A percentile compares a stretch with the other conserved stretches of the same genome.
Conservation (phyloP, 1,140 invertebrate genomes). For the Hyphantria cunea region DNA sequence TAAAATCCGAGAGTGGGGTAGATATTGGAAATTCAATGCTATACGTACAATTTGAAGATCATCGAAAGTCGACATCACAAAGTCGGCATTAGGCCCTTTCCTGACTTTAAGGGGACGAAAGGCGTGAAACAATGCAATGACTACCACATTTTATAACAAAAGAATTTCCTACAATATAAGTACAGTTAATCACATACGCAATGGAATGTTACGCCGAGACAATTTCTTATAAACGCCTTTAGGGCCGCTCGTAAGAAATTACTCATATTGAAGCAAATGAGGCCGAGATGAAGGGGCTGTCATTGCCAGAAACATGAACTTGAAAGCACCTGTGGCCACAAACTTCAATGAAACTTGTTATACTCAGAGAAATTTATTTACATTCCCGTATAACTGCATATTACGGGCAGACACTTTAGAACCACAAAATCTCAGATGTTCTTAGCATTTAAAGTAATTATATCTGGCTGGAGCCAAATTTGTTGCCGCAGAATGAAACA, state of each 20-base stretch:
- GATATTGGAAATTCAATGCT: conserved; percentile 1
- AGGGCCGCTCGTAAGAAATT: conserved; percentile 27
- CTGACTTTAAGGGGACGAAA: conserved; percentile 43
- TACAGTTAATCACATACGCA: conserved; percentile 43
- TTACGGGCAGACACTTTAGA: conserved; percentile 4
- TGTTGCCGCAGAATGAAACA: conserved; percentile 26
- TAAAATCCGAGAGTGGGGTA: too few species aligned
- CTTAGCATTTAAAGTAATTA: conserved; percentile 14
- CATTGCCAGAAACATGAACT: conserved; percentile 22
- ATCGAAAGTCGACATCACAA: conserved; percentile 32
- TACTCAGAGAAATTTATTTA: conserved; percentile 20
- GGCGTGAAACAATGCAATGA: conserved; percentile 44
- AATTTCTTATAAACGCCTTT: not conserved
- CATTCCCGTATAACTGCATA: conserved; percentile 21
- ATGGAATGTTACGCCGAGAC: conserved; percentile 40
- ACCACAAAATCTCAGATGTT: conserved; percentile 18
- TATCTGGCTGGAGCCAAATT: conserved; percentile 11
- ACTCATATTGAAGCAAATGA: conserved; percentile 22
- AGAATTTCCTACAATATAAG: conserved; percentile 51
- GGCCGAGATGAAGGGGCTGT: conserved; percentile 18
- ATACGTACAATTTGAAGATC: conserved; percentile 35
- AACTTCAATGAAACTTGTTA: conserved; percentile 31
- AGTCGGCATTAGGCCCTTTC: conserved; percentile 53
- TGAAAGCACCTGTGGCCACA: conserved; percentile 29
- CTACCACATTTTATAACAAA: conserved; percentile 52